Base-by-base conservation (phyloP, 2,113 vertebrate species). In the Tupaia chinensis region DNA sequence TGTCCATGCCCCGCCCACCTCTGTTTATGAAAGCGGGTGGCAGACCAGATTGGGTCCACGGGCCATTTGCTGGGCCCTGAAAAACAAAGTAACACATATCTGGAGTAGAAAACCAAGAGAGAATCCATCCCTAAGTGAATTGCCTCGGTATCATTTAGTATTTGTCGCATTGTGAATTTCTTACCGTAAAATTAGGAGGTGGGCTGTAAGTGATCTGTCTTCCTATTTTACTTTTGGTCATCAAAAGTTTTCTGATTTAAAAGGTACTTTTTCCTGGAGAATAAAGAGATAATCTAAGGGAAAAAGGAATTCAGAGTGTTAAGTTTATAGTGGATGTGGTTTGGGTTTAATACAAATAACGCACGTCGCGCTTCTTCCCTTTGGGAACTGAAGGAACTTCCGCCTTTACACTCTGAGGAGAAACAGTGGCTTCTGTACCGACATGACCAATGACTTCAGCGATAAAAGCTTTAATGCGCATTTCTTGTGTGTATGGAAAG, bases 361-460 rank as follows among this genome's bases (percentile, higher is more conserved):
- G 56, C 14, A 89, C 9, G 22, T 94, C 56, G 25, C 82, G 20
- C 72, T 85, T 88, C 54, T 84, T 87, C 19, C 68, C 12, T 65
- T 85, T 87, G 32, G 65, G 6, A 91, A 68, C n/a, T 87, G 78
- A 93, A 96, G 92, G 53, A 86, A 77, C 61, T 72, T 86, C 66
- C 29, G n/a, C 44, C 19, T 91, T 77, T 4, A 34, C 15, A 61
- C 19, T 81, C 7, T 63, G 68, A 72, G 58, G 89, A 66, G 10
- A 95, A 91, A 79, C 34, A 23, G 13, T 87, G 5, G 32, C 32
- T 34, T 88, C 15, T 94, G 11, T 22, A 7, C 70, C 13, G 27
- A 9, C 91, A 23, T 84, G 90, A 61, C 53, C 58, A 56, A 13
- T 65, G 91, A 90, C 32, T 85, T 95, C 70, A 90, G 63, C 74